Evolutionary conservation across 2,797 vertebrate genomes (phyloP).

Genomic region (Columba guinea): DNA sequence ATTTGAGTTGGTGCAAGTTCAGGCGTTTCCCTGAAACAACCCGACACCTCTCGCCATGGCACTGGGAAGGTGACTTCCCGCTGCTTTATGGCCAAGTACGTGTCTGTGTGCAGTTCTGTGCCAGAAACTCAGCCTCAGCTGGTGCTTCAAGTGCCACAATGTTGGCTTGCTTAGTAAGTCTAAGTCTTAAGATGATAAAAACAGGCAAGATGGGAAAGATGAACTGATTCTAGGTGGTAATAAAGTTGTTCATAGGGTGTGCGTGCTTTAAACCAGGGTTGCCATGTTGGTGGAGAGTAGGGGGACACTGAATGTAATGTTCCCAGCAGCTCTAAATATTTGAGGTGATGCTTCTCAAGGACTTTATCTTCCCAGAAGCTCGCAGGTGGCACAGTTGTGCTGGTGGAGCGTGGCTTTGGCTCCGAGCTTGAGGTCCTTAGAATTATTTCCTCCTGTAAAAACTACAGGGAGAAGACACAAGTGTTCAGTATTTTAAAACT

Average conservation of each 20-base stretch:
- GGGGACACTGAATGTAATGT: background rate
- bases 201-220: background rate
- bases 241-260: background rate
- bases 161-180: background rate
- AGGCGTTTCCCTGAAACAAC: background rate
- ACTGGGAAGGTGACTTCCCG: background rate
- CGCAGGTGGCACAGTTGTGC: fast-evolving
- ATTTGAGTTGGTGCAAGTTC: background rate
- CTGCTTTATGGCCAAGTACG: background rate
- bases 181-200: background rate
- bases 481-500: background rate
- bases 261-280: background rate
- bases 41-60: background rate
- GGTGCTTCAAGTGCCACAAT: fast-evolving
- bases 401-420: background rate
- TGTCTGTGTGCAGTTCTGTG: background rate
- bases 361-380: background rate
- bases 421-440: background rate
- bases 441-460: conserved; percentile 4
- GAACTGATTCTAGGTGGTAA: background rate
- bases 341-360: background rate
- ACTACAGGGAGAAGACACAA: background rate
- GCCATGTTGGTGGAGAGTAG: background rate
- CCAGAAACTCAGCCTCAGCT: background rate
- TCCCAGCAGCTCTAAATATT: background rate